Conservation (phyloP, 2,113 vertebrate species). For the Elephas maximus region DNA sequence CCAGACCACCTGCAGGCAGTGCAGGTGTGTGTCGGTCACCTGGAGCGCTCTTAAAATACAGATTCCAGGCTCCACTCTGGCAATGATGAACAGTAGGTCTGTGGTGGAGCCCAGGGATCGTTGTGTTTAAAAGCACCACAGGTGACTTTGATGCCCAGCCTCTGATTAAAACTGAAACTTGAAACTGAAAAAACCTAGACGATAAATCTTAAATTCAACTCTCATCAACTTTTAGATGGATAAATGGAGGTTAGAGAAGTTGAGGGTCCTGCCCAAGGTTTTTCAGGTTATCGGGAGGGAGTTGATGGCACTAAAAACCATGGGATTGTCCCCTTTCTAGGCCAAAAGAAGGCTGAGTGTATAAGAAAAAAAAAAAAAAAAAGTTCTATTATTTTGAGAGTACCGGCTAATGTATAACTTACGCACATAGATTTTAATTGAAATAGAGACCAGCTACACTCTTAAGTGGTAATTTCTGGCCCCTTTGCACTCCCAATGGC, state of each 20-base stretch:
- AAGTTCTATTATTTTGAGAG: background rate
- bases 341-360: background rate
- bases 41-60: accelerated
- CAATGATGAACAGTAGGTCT: accelerated
- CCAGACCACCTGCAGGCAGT: background rate
- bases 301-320: background rate
- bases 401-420: background rate
- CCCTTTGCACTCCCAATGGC: background rate
- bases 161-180: background rate
- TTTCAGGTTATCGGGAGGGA: background rate
- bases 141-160: accelerated
- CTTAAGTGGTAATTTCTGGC: too few species aligned
- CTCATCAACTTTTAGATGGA: background rate
- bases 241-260: background rate
- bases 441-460: background rate
- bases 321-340: background rate
- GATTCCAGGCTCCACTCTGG: accelerated
- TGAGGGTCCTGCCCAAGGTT: background rate
- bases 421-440: accelerated
- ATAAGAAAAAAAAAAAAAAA: too few species aligned
- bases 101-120: background rate
- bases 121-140: too few species aligned
- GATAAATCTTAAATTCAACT: too few species aligned
- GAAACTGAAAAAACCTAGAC: too few species aligned
- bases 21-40: background rate